Evolutionary conservation across 2,797 vertebrate genomes (phyloP), one percentile per base, ranked within the genome.

Genomic region (Uromys caudimaculatus): DNA sequence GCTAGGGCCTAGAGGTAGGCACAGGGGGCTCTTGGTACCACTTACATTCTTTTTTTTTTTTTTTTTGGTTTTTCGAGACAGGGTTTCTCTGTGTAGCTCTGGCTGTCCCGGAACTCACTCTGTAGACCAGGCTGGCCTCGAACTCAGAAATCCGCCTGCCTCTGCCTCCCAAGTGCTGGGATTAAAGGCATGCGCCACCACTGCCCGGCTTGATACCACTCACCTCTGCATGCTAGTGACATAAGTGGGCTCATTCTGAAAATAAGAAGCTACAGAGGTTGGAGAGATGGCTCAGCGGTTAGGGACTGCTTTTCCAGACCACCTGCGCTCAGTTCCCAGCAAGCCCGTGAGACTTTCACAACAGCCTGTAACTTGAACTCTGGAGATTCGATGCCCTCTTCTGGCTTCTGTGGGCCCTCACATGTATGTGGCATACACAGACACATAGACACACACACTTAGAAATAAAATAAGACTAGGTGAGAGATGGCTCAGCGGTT

Each of bases 131-230:
- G n/a, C n/a, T n/a, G n/a, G n/a, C n/a, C n/a, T n/a, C n/a, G n/a
- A n/a, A n/a, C n/a, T n/a, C n/a, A n/a, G n/a, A n/a, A n/a, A n/a
- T n/a, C n/a, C n/a, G n/a, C n/a, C n/a, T n/a, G n/a, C n/a, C n/a
- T n/a, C n/a, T n/a, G n/a, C n/a, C n/a, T n/a, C n/a, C n/a, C n/a
- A n/a, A n/a, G n/a, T n/a, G n/a, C n/a, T n/a, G n/a, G n/a, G n/a
- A n/a, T n/a, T n/a, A n/a, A n/a, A n/a, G n/a, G n/a, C n/a, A n/a
- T n/a, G n/a, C n/a, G n/a, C n/a, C n/a, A n/a, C n/a, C n/a, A n/a
- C n/a, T n/a, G n/a, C n/a, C n/a, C n/a, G n/a, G n/a, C n/a, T n/a
- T 44, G 6, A 44, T 44, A 17, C 3, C 0, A 0, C 60, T 50
- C 60, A 0, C 14, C 58, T 62, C 82, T 47, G 54, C 47, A 24